phyloP scores from a whole-genome alignment of 2,797 vertebrate species.

The Melanotaenia parkinsoni region DNA sequence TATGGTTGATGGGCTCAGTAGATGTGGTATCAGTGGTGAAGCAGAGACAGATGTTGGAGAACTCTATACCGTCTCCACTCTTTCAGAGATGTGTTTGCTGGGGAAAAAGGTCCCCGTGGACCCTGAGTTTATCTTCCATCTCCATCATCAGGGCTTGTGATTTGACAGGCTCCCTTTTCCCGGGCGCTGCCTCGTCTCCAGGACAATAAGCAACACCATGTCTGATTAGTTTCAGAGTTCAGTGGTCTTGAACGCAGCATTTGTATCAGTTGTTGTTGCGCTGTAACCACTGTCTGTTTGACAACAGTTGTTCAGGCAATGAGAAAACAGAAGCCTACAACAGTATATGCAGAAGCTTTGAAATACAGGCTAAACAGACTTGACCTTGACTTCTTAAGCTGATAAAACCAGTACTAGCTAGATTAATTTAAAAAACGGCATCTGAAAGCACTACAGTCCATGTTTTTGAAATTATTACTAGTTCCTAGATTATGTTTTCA shows the following conservation, averaged over 20 bases:
- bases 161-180: conserved; percentile 85
- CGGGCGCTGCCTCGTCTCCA: conserved; percentile 79
- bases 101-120: conserved; percentile 76
- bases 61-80: conserved; percentile 80
- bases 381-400: conserved; percentile 22
- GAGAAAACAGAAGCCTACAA: conserved; percentile 75
- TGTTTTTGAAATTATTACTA: background rate
- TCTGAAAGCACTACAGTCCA: background rate
- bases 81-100: conserved; percentile 79
- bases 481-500: background rate
- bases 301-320: conserved; percentile 77
- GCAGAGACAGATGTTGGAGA: conserved; percentile 81
- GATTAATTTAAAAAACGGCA: background rate
- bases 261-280: conserved; percentile 81
- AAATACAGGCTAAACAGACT: conserved; percentile 44
- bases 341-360: conserved; percentile 49
- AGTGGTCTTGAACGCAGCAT: conserved; percentile 86
- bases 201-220: conserved; percentile 88
- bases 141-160: conserved; percentile 84
- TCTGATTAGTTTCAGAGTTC: conserved; percentile 90
- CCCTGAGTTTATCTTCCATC: conserved; percentile 87
- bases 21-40: conserved; percentile 62
- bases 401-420: background rate
- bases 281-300: conserved; percentile 82
- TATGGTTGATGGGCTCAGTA: conserved; percentile 80